Conservation (phyloP, 2,113 vertebrate genomes). For the Silurus glanis region DNA sequence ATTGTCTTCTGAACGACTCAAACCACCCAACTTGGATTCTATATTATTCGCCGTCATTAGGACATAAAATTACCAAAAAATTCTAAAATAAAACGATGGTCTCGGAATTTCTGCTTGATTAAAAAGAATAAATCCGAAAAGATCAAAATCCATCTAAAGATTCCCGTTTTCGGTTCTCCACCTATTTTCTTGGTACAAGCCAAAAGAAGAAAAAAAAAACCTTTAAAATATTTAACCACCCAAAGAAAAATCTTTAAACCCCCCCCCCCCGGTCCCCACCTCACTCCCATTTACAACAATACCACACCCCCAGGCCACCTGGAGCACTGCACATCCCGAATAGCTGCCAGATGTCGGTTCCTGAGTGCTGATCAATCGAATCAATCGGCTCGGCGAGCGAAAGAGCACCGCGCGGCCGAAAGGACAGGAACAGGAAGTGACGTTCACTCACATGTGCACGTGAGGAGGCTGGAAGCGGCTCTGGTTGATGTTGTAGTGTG, state of each 20-base stretch:
- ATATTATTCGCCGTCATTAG: background rate
- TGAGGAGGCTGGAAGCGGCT: slow-evolving; percentile 90
- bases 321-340: slow-evolving; percentile 27
- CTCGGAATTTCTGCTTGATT: no score
- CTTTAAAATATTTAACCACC: background rate
- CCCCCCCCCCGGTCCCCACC: background rate
- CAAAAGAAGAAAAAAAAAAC: background rate
- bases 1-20: background rate
- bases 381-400: slow-evolving; percentile 20
- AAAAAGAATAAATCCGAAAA: no score
- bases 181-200: no score
- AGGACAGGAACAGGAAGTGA: slow-evolving; percentile 10
- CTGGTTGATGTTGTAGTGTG: slow-evolving; percentile 92
- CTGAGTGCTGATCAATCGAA: slow-evolving; percentile 46
- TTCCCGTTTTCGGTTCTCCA: no score
- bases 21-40: background rate
- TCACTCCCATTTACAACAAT: background rate
- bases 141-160: no score
- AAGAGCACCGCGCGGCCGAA: slow-evolving; percentile 5
- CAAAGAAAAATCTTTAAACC: background rate
- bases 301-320: slow-evolving; percentile 32
- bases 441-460: slow-evolving; percentile 86
- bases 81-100: background rate
- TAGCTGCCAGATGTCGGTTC: slow-evolving; percentile 51
- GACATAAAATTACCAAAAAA: background rate